phyloP scores from a whole-genome alignment of 2,888 invertebrate species.

The Fragum sueziense region DNA sequence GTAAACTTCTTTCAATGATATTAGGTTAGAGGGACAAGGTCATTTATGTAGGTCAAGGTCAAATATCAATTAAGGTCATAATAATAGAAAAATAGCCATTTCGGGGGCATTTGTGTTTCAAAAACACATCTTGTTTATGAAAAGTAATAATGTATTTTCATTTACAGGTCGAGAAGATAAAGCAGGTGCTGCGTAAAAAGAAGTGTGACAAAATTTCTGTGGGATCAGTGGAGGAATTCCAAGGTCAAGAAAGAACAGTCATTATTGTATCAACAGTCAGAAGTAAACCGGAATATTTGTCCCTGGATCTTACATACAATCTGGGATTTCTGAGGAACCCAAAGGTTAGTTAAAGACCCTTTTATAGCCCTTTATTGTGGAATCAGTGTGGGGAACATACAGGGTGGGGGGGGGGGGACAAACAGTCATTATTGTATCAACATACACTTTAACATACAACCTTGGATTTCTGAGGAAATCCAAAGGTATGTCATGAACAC shows the following conservation, averaged over 20 bases:
- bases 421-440: conserved; percentile 78
- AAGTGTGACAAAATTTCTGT: conserved; percentile 67
- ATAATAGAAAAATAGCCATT: no score
- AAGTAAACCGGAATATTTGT: conserved; percentile 71
- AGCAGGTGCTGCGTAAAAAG: conserved; percentile 57
- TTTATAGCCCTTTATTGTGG: no score
- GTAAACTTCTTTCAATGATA: no score
- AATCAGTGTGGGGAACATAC: conserved; percentile 76
- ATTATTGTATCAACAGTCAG: conserved; percentile 80
- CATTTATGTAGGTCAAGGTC: no score
- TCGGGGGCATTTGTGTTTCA: no score
- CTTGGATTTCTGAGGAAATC: conserved; percentile 78
- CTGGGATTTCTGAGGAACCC: conserved; percentile 78
- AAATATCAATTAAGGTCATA: no score
- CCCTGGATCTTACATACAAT: conserved; percentile 70
- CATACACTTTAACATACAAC: conserved; percentile 74
- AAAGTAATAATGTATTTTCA: no score
- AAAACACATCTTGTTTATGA: no score
- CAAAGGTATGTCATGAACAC: conserved; percentile 77
- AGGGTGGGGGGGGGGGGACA: conserved; percentile 80
- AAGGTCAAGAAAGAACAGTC: conserved; percentile 77
- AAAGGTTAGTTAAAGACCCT: conserved; percentile 70
- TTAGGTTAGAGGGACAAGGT: no score
- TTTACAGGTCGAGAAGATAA: conserved; percentile 74
- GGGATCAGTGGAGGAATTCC: conserved; percentile 79